Base-by-base conservation (phyloP, 2,888 invertebrate species). In the Xylocampa areola region DNA sequence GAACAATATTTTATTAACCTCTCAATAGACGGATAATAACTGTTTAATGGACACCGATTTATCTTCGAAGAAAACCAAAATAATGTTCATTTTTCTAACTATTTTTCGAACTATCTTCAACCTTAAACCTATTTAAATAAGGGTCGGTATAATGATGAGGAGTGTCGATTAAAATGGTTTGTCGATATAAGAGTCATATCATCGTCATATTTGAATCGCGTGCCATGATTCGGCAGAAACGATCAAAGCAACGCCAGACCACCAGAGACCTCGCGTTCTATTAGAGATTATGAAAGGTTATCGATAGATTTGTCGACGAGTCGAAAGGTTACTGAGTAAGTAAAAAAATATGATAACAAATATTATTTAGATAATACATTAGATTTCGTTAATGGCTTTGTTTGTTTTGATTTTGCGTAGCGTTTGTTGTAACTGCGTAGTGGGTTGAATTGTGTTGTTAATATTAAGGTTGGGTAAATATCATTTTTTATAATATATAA, bases 191-290 rank as follows among this genome's bases (percentile, higher is more conserved):
- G 87, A 89, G 89, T 90, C 89, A 87, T 91, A 93, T 93, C 91
- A 90, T 89, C 88, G 85, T 91, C 88, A 86, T 88, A 90, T 90
- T 89, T 86, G 90, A 91, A 91, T 89, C 92, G 92, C 91, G 91
- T 92, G 92, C 91, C 88, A 79, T 94, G 93, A 94, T 90, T 91
- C 90, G 89, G 93, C 93, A 87, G 85, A 87, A 88, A 89, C 85
- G 81, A 87, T 91, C 90, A 90, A 90, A 91, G 91, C 82, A 80
- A 77, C 79, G 86, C 81, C 81, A 86, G 93, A 94, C 93, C 93
- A 94, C 93, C 93, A 89, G 87, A 89, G 92, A 87, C 84, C 84
- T 83, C 54, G 45, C 78, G 78, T 58, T 60, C 50, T 65, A 73
- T 59, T 69, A 60, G 68, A 68, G 57, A 59, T 60, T 71, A 50